Evolutionary conservation across 2,113 vertebrate species (phyloP), one percentile per base, ranked within the genome.

Genomic region (Lamprotornis superbus): DNA sequence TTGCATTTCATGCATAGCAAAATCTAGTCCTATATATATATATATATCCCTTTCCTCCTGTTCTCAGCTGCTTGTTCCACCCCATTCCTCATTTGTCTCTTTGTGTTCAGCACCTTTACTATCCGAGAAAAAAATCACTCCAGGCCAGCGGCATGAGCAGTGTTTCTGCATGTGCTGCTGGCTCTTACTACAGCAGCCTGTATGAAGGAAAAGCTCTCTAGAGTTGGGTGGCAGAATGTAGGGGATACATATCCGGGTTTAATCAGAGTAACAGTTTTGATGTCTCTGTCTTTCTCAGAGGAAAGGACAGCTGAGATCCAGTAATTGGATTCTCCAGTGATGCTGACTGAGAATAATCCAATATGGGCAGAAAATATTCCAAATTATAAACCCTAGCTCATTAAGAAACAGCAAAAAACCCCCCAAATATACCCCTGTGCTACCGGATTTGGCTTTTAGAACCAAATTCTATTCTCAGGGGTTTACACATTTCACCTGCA

Each of bases 1-100:
- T 94, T 95, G 95, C 86, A 94, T 96, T 96, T 95, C 96, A 95
- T 89, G 94, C 93, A 95, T 87, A 95, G 85, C 88, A 95, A 96
- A 95, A 92, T 85, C 87, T 60, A 86, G 73, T 92, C 90, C 71
- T 90, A 88, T 83, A 91, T 91, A 35, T 90, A 70, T 88, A 20
- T 35, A 35, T 31, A 15, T 28, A 40, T 80, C 89, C 56, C 12
- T 61, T 90, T 86, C 68, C 80, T 92, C 76, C 60, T 4, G 3
- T 71, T 68, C 31, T 90, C 95, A 94, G 96, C 88, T 96, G 83
- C 80, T 68, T 71, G 61, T 80, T 61, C 25, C 55, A 59, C 77
- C 60, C 40, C 33, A 35, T 76, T 84, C 74, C 76, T 88, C 68
- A 81, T 93, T 90, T 75, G 9, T 87, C 69, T 80, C 64, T 89